Evolutionary conservation across 2,797 vertebrate genomes (phyloP), one percentile per base, ranked within the genome.

Genomic region (Eulemur rubriventer): DNA sequence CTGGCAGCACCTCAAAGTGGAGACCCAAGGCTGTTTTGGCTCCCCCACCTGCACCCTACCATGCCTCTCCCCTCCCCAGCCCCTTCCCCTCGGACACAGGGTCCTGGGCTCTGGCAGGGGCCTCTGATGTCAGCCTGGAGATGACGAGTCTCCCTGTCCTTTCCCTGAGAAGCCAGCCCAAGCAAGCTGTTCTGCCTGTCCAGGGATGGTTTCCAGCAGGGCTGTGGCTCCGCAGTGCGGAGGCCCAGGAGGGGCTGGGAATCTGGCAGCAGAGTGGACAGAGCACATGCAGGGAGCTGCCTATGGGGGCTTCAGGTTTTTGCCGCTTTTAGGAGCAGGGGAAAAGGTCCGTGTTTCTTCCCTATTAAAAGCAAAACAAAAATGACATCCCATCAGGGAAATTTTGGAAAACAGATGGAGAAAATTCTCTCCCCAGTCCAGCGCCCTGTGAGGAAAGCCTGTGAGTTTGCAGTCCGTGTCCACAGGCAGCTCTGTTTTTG

Each of bases 371-470:
- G 35, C 35, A n/a, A 16, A 38, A 57, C 13, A 46, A n/a, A 35
- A 18, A 48, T 28, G 13, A 43, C 3, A 16, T 6, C 1, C 5
- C 41, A 12, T 26, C 12, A 33, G 55, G 43, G 43, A 8, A 10
- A 12, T 35, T 22, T 55, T 38, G 46, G 30, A 9, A 67, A 87
- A 24, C 0, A 17, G 30, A 7, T 22, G 81, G 43, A 17, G 6
- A 41, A 73, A 57, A 7, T 1, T 6, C 33, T 30, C 22, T 5
- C 1, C 2, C 22, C 30, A 16, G 26, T 2, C 46, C 24, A 57
- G 46, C 0, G 0, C n/a, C 30, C 22, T 1, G 1, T 6, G 61
- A 26, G 61, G 3, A 8, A 14, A 0, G 0, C 0, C 8, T 35
- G 55, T 33, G 0, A 6, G 1, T 2, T 4, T 41, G 48, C 11